Conservation (phyloP, 2,797 vertebrate genomes). For the Halcyon chelicuti region DNA sequence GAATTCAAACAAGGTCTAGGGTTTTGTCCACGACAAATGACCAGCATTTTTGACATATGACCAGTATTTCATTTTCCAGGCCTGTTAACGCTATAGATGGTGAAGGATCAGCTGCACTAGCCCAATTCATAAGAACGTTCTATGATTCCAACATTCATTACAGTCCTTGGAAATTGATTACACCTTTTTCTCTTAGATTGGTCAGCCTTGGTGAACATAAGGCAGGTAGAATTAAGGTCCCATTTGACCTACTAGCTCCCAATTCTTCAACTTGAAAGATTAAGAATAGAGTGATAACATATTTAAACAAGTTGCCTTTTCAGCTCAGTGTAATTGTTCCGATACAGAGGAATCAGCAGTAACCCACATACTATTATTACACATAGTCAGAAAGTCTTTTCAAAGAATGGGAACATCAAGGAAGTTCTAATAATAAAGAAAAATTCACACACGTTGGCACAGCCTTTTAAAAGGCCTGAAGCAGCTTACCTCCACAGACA, state of each 20-base stretch:
- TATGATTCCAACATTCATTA: neutral
- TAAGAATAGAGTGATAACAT: neutral
- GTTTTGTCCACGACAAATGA: neutral
- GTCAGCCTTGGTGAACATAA: neutral
- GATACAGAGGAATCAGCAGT: neutral
- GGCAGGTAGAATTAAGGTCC: neutral
- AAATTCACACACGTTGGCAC: neutral
- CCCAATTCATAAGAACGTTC: neutral
- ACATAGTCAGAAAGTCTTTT: neutral
- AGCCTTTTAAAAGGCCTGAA: neutral
- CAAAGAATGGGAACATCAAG: neutral
- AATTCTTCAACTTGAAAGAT: neutral
- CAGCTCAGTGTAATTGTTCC: neutral
- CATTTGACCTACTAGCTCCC: neutral
- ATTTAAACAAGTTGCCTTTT: neutral
- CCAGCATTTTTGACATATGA: too few species aligned
- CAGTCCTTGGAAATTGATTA: neutral
- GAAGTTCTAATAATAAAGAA: neutral
- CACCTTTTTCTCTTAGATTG: neutral
- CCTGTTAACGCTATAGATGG: neutral
- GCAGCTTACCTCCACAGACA: neutral
- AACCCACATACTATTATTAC: neutral
- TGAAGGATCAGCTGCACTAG: neutral
- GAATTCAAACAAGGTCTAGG: neutral
- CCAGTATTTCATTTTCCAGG: neutral